A percentile compares a stretch with the other conserved stretches of the same genome.
Conservation (phyloP, 2,797 vertebrate genomes). For the Sylvilagus floridanus region DNA sequence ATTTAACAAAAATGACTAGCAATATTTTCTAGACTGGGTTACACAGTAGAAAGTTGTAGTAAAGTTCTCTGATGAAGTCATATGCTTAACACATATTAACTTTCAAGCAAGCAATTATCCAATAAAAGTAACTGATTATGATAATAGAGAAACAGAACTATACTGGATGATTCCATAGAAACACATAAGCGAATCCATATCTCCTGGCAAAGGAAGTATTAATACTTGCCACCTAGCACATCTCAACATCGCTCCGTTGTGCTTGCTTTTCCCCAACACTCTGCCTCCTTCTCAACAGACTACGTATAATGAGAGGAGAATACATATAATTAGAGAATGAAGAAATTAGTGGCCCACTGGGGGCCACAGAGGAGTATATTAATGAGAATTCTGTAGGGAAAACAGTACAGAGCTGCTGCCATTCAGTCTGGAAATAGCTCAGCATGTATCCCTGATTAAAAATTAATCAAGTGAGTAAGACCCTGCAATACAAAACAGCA, state of each 20-base stretch:
- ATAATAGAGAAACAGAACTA: slow-evolving; percentile 23
- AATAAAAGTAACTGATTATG: not conserved
- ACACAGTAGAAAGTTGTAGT: slow-evolving; percentile 17
- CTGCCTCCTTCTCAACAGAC: slow-evolving; percentile 19
- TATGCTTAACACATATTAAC: not conserved
- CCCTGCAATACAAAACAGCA: slow-evolving; percentile 68
- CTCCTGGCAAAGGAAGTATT: not conserved
- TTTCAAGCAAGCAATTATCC: slow-evolving; percentile 42
- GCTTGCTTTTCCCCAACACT: not conserved
- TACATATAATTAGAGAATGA: not conserved
- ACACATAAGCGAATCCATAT: not conserved
- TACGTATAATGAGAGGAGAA: not conserved
- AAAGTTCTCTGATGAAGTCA: slow-evolving; percentile 28
- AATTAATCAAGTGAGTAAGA: slow-evolving; percentile 80
- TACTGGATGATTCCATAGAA: not conserved
- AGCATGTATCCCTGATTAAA: slow-evolving; percentile 79
- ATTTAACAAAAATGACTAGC: not conserved
- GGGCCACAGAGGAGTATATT: not conserved
- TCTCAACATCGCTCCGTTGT: not conserved
- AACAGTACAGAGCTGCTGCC: slow-evolving; percentile 37
- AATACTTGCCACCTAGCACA: not conserved
- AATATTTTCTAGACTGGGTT: not conserved
- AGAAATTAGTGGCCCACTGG: slow-evolving; percentile 33
- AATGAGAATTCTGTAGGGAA: slow-evolving; percentile 65
- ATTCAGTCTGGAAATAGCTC: slow-evolving; percentile 66